Percentiles rank a stretch among this genome's conserved stretches.
These are phyloP conservation scores for Rotaria magnacalcarata DNA, from an alignment of 2,888 invertebrate species.

Conservation along the genomic window DNA sequence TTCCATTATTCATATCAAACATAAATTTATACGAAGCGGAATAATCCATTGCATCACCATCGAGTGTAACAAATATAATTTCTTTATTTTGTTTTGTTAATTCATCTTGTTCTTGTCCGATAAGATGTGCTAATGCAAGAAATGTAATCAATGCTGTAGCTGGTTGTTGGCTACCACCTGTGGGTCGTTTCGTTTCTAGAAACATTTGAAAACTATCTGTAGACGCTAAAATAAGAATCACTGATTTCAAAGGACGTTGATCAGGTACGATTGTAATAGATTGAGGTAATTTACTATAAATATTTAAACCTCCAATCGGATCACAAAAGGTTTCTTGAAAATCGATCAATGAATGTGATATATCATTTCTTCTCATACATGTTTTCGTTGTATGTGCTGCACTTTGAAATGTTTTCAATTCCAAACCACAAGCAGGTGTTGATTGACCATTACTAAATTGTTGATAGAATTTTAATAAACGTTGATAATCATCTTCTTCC, in stretches of 20 bases:
- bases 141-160: background rate
- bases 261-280: background rate
- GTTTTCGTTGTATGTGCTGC: constrained; percentile 26
- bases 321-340: background rate
- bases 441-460: background rate
- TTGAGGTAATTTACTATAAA: constrained; percentile 27
- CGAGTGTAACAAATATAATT: background rate
- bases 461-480: background rate
- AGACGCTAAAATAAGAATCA: background rate
- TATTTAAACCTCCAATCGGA: constrained; percentile 15
- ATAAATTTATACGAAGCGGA: background rate
- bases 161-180: background rate
- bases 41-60: background rate
- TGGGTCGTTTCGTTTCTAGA: background rate
- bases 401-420: constrained; percentile 15
- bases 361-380: constrained; percentile 26
- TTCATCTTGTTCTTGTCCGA: background rate
- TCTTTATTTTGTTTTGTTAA: background rate
- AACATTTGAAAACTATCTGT: constrained; percentile 37
- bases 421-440: background rate
- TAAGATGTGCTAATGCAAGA: background rate
- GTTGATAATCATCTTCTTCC: background rate
- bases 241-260: background rate
- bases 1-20: background rate
- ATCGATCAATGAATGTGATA: background rate